Evolutionary conservation across 2,113 vertebrate genomes (phyloP).

Genomic region (Austrofundulus limnaeus): DNA sequence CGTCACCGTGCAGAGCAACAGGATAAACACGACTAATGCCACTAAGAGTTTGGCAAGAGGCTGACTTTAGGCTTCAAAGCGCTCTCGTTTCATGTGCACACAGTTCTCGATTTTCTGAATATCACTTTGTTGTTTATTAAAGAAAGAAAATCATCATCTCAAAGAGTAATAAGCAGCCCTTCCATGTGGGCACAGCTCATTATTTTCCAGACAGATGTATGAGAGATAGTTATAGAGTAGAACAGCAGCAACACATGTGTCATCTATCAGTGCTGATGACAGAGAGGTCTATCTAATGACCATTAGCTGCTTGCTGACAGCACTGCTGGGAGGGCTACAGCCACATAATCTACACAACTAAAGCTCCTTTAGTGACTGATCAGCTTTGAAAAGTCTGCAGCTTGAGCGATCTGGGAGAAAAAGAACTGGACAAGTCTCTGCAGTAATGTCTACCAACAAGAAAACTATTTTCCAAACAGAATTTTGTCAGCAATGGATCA

Average conservation of each 20-base stretch:
- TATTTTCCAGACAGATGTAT: constrained; percentile 70
- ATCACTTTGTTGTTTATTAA: constrained; percentile 66
- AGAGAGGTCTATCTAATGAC: constrained; percentile 77
- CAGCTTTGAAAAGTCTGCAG: constrained; percentile 68
- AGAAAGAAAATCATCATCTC: constrained; percentile 64
- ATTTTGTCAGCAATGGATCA: constrained; percentile 49
- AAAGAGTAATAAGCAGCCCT: constrained; percentile 67
- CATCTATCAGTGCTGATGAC: constrained; percentile 75
- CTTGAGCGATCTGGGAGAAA: constrained; percentile 66
- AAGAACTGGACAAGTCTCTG: constrained; percentile 57
- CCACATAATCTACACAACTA: constrained; percentile 66
- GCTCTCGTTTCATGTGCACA: constrained; percentile 23
- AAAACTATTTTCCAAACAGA: constrained; percentile 67
- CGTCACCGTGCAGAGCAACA: constrained; percentile 58
- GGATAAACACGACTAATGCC: constrained; percentile 44
- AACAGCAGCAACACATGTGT: constrained; percentile 70
- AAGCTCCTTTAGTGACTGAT: constrained; percentile 74
- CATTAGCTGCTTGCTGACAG: constrained; percentile 76
- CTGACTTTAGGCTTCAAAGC: constrained; percentile 11
- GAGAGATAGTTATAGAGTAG: constrained; percentile 67
- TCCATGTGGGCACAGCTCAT: constrained; percentile 65
- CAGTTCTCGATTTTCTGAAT: constrained; percentile 42
- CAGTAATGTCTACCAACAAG: constrained; percentile 69
- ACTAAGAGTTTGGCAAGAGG: constrained; percentile 22
- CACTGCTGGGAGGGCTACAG: constrained; percentile 72